A percentile compares a stretch with the other conserved stretches of the same genome.
Evolutionary conservation across 1,140 invertebrate genomes (phyloP).

Genomic region (Kradibia gibbosae): DNA sequence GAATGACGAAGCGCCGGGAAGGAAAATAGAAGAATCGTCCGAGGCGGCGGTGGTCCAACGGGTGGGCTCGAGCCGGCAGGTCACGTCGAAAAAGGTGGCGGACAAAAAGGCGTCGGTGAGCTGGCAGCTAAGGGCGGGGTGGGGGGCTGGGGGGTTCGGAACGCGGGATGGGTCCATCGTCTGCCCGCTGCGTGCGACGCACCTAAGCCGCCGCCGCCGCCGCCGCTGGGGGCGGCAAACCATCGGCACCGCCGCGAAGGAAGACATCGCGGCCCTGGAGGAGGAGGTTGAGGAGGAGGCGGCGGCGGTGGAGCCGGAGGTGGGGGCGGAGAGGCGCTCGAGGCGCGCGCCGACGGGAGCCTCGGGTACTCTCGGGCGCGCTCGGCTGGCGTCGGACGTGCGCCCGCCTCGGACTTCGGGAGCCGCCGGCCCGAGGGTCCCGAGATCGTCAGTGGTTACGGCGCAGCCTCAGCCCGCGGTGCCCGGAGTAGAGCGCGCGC

Average conservation of each 20-base stretch:
- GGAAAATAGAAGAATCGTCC: not conserved
- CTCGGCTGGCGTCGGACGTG: constrained; percentile 18
- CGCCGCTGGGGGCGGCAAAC: no score
- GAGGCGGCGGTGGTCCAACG: not conserved
- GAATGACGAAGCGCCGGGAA: not conserved
- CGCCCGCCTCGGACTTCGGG: constrained; percentile 19
- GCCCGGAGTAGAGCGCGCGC: not conserved
- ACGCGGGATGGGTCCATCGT: no score
- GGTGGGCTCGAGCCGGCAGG: not conserved
- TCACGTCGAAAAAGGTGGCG: not conserved
- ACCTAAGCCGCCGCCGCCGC: no score
- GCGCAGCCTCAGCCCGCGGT: constrained; percentile 42
- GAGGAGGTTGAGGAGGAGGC: not conserved
- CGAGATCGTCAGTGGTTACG: constrained; percentile 31
- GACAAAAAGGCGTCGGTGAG: not conserved
- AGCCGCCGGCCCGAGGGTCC: not conserved
- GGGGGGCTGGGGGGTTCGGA: not conserved
- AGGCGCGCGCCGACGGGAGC: not conserved
- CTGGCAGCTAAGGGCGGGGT: not conserved
- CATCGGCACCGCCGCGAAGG: no score
- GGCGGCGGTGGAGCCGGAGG: not conserved
- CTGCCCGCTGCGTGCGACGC: no score
- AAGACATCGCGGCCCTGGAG: no score
- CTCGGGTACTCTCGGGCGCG: not conserved
- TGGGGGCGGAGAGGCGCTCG: not conserved